These are phyloP conservation scores for Spicauda simplicius DNA, from an alignment of 2,888 invertebrate species.

Conservation along the genomic window DNA sequence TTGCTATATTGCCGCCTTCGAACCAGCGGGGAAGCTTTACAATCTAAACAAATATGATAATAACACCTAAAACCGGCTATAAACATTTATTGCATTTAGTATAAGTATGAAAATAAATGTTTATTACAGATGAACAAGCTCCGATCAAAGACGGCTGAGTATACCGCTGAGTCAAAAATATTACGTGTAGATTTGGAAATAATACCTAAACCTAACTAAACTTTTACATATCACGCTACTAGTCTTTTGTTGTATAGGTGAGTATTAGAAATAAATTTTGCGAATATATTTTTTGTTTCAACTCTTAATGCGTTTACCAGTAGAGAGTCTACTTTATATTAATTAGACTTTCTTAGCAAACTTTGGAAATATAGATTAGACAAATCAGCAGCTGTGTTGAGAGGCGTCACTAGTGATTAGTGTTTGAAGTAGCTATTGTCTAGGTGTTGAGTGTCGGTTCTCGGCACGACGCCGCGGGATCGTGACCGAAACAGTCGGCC, in stretches of 20 bases:
- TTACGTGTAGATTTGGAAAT: no score
- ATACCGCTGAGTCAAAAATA: no score
- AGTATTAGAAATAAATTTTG: no score
- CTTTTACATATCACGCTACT: no score
- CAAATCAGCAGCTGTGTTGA: conserved; percentile 7
- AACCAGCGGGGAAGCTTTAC: background rate
- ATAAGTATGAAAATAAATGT: background rate
- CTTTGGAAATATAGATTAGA: background rate
- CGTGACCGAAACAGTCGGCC: conserved; percentile 72
- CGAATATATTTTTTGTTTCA: no score
- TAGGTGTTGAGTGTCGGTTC: conserved; percentile 51
- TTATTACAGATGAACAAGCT: background rate
- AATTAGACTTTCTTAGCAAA: no score
- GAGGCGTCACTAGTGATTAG: conserved; percentile 7
- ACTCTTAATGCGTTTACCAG: no score
- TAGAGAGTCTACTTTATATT: no score
- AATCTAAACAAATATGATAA: background rate
- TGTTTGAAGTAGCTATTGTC: conserved; percentile 48
- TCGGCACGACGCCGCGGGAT: conserved; percentile 65
- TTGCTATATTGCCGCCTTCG: background rate
- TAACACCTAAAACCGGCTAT: background rate
- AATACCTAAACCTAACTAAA: no score
- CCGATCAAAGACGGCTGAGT: no score
- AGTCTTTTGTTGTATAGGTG: no score
- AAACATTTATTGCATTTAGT: background rate